Conservation (phyloP, 2,888 invertebrate genomes). For the Sesia apiformis region DNA sequence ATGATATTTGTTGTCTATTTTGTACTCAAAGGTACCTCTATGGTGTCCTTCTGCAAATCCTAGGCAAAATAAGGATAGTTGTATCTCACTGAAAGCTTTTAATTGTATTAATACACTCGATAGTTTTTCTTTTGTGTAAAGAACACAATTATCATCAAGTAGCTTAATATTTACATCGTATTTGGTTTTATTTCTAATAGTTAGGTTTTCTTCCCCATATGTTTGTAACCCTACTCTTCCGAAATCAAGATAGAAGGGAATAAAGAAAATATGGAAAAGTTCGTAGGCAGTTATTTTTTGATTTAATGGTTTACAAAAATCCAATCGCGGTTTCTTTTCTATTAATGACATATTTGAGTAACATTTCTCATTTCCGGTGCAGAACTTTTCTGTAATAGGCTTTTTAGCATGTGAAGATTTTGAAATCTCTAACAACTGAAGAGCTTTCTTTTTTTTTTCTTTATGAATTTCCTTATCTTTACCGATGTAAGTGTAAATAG, state of each 20-base stretch:
- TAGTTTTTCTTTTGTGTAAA: slow-evolving; percentile 36
- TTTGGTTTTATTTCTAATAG: slow-evolving; percentile 43
- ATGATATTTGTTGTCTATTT: slow-evolving; percentile 38
- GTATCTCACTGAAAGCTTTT: slow-evolving; percentile 24
- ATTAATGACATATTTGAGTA: slow-evolving; percentile 5
- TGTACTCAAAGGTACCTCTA: slow-evolving; percentile 38
- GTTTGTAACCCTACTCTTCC: slow-evolving; percentile 45
- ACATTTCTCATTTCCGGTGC: slow-evolving; percentile 30
- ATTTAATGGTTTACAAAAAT: slow-evolving; percentile 31
- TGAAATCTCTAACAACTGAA: slow-evolving; percentile 27
- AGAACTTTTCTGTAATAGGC: slow-evolving; percentile 21
- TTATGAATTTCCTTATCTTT: slow-evolving; percentile 24
- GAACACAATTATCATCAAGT: slow-evolving; percentile 26
- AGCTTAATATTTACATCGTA: slow-evolving; percentile 35
- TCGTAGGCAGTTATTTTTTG: slow-evolving; percentile 29
- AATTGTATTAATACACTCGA: slow-evolving; percentile 26
- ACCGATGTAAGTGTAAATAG: slow-evolving; percentile 37
- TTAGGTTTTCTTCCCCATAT: slow-evolving; percentile 33
- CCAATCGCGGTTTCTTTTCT: slow-evolving; percentile 5
- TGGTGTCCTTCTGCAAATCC: slow-evolving; percentile 34
- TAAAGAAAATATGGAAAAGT: slow-evolving; percentile 36
- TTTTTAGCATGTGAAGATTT: slow-evolving; percentile 24
- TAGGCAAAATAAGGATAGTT: slow-evolving; percentile 32
- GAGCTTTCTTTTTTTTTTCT: slow-evolving; percentile 24
- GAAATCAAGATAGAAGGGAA: slow-evolving; percentile 43